A percentile compares a stretch with the other conserved stretches of the same genome.
Evolutionary conservation across 2,113 vertebrate genomes (phyloP).

Genomic region (human (Homo sapiens)): DNA sequence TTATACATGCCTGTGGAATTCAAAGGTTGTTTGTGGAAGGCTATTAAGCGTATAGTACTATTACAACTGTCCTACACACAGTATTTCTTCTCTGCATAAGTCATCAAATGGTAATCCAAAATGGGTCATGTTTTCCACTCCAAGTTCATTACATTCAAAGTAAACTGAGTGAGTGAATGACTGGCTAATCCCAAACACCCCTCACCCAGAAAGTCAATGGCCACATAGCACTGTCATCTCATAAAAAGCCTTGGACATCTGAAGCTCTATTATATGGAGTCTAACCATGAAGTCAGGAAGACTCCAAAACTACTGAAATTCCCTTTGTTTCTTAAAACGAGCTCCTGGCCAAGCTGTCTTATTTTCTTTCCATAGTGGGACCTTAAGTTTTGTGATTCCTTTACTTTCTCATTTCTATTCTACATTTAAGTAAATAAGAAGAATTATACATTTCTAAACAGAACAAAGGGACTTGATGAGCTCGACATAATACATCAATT

Average conservation of each 20-base stretch:
- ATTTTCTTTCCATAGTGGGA: not conserved
- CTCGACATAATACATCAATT: not conserved
- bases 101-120: constrained; percentile 13
- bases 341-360: not conserved
- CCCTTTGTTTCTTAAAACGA: constrained; percentile 21
- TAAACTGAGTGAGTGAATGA: not conserved
- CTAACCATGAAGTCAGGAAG: constrained; percentile 7
- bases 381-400: not conserved
- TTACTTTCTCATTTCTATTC: constrained; percentile 47
- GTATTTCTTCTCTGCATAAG: constrained; percentile 9
- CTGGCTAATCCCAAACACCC: not conserved
- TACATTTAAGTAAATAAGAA: constrained; percentile 36
- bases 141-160: constrained; percentile 41
- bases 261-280: not conserved
- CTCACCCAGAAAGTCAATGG: not conserved
- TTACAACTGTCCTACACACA: not conserved
- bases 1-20: not conserved
- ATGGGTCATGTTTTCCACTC: constrained; percentile 13
- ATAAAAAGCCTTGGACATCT: not conserved
- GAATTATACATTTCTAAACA: constrained; percentile 22
- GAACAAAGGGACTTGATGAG: constrained; percentile 37
- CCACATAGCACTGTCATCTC: not conserved
- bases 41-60: not conserved
- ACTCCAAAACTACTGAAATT: not conserved
- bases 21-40: not conserved